Evolutionary conservation across 35 echinoderm and acorn worm species (phyloP).

Genomic region (Acanthaster planci): DNA sequence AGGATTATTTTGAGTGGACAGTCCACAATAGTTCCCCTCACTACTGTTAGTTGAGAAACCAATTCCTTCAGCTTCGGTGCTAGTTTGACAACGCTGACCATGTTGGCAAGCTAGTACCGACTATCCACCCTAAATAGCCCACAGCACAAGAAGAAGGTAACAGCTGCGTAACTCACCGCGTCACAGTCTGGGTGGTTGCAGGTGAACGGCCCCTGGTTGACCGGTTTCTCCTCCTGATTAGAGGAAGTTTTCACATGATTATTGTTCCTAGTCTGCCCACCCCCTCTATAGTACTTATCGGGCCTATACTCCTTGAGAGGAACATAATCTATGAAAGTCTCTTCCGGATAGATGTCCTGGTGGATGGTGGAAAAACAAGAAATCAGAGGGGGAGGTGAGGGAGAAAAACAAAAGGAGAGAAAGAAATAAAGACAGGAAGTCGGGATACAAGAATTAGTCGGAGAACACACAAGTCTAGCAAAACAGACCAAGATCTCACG

Average conservation of each 20-base stretch:
- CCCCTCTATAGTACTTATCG: slow-evolving; percentile 91
- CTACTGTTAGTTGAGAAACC: too few species aligned
- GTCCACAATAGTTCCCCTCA: too few species aligned
- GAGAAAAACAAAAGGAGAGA: not conserved
- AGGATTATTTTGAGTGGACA: too few species aligned
- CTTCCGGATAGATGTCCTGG: slow-evolving; percentile 88
- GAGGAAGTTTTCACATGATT: slow-evolving; percentile 83
- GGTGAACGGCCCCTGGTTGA: slow-evolving; percentile 61
- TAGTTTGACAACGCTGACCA: too few species aligned
- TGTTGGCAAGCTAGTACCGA: too few species aligned
- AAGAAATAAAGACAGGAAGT: not conserved
- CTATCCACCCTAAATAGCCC: too few species aligned
- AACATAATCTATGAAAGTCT: slow-evolving; percentile 95
- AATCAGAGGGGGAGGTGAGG: slow-evolving; percentile 8
- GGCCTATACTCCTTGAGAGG: slow-evolving; percentile 91
- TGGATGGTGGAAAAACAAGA: not conserved
- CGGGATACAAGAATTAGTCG: slow-evolving; percentile 17
- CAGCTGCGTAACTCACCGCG: slow-evolving; percentile 63
- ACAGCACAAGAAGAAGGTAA: not conserved
- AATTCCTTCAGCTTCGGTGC: too few species aligned
- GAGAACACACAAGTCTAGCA: not conserved
- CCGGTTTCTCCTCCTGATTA: slow-evolving; percentile 71
- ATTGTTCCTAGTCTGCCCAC: slow-evolving; percentile 53
- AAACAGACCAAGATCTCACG: too few species aligned
- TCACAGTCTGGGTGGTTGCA: slow-evolving; percentile 86